These are phyloP conservation scores for Eudyptes chrysolophus DNA, from an alignment of 2,113 vertebrate species.

Conservation along the genomic window DNA sequence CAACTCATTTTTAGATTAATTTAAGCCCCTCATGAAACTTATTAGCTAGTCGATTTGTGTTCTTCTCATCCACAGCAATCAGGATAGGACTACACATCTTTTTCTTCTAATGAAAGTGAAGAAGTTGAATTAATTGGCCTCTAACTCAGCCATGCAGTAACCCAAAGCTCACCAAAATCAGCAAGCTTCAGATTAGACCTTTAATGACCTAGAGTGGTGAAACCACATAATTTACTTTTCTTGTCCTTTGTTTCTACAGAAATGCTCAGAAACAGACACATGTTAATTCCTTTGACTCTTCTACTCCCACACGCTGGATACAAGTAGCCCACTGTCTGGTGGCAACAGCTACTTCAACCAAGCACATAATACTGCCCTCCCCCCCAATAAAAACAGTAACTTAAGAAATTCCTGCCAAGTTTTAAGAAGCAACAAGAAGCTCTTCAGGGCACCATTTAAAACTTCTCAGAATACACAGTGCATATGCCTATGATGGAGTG, in stretches of 20 bases:
- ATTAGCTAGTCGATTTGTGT: not conserved
- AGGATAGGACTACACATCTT: not conserved
- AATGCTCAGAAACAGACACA: not conserved
- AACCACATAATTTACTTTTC: not conserved
- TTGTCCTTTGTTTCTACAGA: constrained; percentile 7
- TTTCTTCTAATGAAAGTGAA: not conserved
- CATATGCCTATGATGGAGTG: not conserved
- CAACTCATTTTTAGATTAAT: not conserved
- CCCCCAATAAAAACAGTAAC: not conserved
- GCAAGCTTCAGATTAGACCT: not conserved
- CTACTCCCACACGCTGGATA: not conserved
- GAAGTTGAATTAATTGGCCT: not conserved
- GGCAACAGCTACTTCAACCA: not conserved
- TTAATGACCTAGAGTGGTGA: not conserved
- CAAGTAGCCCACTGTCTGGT: not conserved
- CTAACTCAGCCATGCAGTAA: not conserved
- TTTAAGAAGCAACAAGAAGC: not conserved
- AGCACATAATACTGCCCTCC: not conserved
- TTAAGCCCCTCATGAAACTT: not conserved
- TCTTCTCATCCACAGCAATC: not conserved
- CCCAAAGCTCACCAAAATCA: not conserved
- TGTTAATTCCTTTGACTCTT: not conserved
- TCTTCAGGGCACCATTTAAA: not conserved
- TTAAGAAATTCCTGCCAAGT: not conserved
- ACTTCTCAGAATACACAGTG: not conserved